Conservation (phyloP, 2,797 vertebrate genomes). For the Octomys mimax region DNA sequence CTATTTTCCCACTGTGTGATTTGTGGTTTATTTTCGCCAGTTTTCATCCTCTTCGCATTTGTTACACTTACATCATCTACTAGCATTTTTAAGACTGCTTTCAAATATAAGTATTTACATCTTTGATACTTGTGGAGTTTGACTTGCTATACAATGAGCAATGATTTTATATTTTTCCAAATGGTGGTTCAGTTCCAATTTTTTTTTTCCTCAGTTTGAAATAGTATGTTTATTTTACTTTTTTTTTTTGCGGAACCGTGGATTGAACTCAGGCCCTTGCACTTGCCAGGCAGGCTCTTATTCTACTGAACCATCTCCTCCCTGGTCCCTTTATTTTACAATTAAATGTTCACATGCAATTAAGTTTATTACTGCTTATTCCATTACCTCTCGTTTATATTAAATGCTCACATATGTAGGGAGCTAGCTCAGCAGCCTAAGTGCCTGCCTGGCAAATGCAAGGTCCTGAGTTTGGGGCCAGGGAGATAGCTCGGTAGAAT, state of each 20-base stretch:
- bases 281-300: too few species aligned
- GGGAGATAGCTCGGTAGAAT: too few species aligned
- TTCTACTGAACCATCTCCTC: too few species aligned
- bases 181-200: not conserved
- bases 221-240: slow-evolving; percentile 33
- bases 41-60: not conserved
- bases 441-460: too few species aligned
- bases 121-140: not conserved
- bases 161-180: slow-evolving; percentile 51
- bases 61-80: not conserved
- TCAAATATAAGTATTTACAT: not conserved
- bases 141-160: not conserved
- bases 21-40: slow-evolving; percentile 12
- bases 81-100: slow-evolving; percentile 20
- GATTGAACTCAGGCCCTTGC: too few species aligned
- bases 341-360: not conserved
- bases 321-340: too few species aligned
- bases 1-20: not conserved
- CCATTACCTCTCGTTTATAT: too few species aligned
- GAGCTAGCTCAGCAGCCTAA: too few species aligned
- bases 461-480: too few species aligned
- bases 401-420: too few species aligned
- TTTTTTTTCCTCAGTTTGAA: slow-evolving; percentile 1
- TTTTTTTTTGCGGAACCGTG: too few species aligned
- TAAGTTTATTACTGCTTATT: not conserved